Conservation (phyloP, 2,888 invertebrate species). For the Diadromus collaris region DNA sequence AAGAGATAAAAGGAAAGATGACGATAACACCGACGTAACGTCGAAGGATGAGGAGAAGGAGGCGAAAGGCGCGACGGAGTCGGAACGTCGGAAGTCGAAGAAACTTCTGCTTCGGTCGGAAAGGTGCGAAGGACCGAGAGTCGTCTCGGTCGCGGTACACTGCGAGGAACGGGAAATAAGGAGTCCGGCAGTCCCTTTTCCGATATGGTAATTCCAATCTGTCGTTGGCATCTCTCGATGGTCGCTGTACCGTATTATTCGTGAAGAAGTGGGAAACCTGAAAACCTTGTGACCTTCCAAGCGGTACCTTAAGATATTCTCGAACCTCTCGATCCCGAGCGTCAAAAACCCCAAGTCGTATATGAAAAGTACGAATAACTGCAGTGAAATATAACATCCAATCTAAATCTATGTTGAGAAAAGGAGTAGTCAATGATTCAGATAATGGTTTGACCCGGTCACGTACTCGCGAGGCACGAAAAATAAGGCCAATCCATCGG, state of each 20-base stretch:
- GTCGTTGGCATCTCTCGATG: conserved; percentile 70
- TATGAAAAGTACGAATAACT: background rate
- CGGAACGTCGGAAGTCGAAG: conserved; percentile 29
- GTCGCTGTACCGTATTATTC: conserved; percentile 42
- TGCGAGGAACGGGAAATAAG: conserved; percentile 53
- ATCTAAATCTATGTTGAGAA: background rate
- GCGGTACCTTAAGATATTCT: background rate
- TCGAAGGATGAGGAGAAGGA: conserved; percentile 18
- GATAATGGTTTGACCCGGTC: conserved; percentile 19
- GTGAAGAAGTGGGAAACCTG: conserved; percentile 13
- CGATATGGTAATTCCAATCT: conserved; percentile 75
- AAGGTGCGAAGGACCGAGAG: conserved; percentile 25
- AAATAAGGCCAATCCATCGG: conserved; percentile 6
- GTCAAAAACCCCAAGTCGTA: too few relatives aligned
- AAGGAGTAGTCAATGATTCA: background rate
- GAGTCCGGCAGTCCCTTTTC: conserved; percentile 58
- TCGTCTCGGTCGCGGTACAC: conserved; percentile 7
- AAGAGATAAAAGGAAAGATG: conserved; percentile 4
- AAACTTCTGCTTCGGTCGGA: conserved; percentile 44
- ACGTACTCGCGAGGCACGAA: conserved; percentile 29
- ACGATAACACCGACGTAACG: background rate
- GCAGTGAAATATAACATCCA: background rate
- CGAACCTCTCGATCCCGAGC: background rate
- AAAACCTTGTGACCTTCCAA: conserved; percentile 60
- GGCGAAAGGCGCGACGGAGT: conserved; percentile 22